Percentiles rank a stretch among this genome's conserved stretches.
Evolutionary conservation across 2,888 invertebrate species (phyloP).

Genomic region (Platycnemis pennipes): DNA sequence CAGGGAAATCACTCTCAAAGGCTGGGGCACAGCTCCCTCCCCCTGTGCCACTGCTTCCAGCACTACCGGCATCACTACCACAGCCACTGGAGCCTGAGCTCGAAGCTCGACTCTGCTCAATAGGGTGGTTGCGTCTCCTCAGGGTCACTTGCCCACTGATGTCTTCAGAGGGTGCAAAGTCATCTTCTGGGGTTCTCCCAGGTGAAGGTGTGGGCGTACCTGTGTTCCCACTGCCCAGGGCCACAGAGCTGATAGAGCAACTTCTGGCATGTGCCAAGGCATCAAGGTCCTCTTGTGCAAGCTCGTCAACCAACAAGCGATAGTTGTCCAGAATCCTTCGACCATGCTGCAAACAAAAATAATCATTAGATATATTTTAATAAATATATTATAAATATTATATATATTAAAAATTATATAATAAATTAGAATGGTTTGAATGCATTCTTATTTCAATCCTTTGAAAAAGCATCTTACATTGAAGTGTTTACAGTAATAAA

Average conservation of each 20-base stretch:
- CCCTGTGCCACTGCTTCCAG: conserved; percentile 43
- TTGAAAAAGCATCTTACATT: too few relatives aligned
- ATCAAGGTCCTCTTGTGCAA: conserved; percentile 91
- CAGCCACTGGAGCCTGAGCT: conserved; percentile 94
- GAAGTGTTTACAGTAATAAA: too few relatives aligned
- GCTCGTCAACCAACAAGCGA: conserved; percentile 89
- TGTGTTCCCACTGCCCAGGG: conserved; percentile 73
- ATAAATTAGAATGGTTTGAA: too few relatives aligned
- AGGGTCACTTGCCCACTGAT: conserved; percentile 61
- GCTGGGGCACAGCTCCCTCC: conserved; percentile 74
- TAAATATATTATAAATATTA: background rate
- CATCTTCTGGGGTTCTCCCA: conserved; percentile 42
- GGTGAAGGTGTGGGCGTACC: conserved; percentile 69
- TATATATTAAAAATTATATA: too few relatives aligned
- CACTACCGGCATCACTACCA: conserved; percentile 78
- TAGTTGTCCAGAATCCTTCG: conserved; percentile 93
- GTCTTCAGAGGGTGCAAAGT: conserved; percentile 43
- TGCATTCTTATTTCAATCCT: too few relatives aligned
- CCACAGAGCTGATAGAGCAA: conserved; percentile 89
- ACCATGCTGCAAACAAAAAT: conserved; percentile 82
- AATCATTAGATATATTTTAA: background rate
- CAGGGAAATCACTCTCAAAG: conserved; percentile 79
- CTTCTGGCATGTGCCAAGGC: conserved; percentile 90
- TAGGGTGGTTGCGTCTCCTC: conserved; percentile 62
- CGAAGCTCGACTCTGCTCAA: conserved; percentile 87